Conservation (phyloP, 2,888 invertebrate genomes). For the Morinoia aosen region DNA sequence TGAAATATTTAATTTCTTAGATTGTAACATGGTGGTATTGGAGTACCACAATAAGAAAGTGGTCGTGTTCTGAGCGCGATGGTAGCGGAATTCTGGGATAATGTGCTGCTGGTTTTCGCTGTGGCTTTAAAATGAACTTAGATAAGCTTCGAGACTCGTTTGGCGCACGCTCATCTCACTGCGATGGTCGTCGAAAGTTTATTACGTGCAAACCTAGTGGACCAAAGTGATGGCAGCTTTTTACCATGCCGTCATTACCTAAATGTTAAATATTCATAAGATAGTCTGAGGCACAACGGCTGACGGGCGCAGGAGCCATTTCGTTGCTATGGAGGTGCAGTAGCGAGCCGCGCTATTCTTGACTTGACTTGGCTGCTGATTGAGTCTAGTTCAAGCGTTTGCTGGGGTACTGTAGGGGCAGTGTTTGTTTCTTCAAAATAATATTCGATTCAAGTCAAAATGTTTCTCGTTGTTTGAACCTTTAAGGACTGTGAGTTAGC, state of each 20-base stretch:
- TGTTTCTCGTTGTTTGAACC: background rate
- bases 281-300: background rate
- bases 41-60: background rate
- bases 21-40: background rate
- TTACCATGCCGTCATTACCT: background rate
- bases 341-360: background rate
- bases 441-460: background rate
- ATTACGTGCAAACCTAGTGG: slow-evolving; percentile 1
- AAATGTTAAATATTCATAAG: slow-evolving; percentile 12
- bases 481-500: background rate
- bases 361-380: background rate
- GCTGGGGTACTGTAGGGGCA: background rate
- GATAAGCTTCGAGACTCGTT: background rate
- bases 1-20: too few species aligned
- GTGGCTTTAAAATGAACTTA: background rate
- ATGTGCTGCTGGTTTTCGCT: background rate
- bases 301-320: background rate
- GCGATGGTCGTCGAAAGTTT: background rate
- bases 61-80: background rate
- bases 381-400: background rate
- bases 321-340: background rate
- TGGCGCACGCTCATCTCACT: background rate
- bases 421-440: background rate
- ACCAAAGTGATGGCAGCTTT: background rate
- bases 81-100: background rate